phyloP scores from a whole-genome alignment of 1,140 invertebrate species.

The Pygmarrhopalites habei region DNA sequence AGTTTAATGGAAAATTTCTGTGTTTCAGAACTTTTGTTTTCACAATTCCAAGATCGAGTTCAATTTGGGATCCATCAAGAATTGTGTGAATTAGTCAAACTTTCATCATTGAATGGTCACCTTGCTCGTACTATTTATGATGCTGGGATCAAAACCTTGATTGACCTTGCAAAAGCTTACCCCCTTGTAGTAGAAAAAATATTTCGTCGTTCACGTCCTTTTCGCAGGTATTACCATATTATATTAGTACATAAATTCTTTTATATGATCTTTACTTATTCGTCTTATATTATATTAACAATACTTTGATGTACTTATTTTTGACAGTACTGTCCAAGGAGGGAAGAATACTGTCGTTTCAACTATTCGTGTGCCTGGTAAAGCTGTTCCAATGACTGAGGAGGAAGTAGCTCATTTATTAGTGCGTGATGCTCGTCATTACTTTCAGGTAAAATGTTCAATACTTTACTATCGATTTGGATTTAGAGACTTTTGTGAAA shows the following conservation, averaged over 20 bases:
- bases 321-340: constrained; percentile 30
- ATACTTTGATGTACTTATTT: not conserved
- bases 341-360: constrained; percentile 40
- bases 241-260: not conserved
- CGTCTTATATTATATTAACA: constrained; percentile 11
- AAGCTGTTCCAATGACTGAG: constrained; percentile 64
- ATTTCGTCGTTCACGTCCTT: not conserved
- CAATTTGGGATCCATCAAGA: constrained; percentile 91
- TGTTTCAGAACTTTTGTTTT: constrained; percentile 77
- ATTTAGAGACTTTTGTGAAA: not conserved
- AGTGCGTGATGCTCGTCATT: constrained; percentile 68
- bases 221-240: not conserved
- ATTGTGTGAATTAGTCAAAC: constrained; percentile 79
- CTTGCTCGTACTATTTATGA: constrained; percentile 77
- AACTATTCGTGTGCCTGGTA: constrained; percentile 74
- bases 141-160: constrained; percentile 67
- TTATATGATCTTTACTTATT: not conserved
- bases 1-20: no score
- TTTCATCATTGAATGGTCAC: constrained; percentile 74
- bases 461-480: not conserved
- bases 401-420: constrained; percentile 71
- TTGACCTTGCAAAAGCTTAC: constrained; percentile 63
- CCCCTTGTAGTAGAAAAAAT: not conserved
- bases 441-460: constrained; percentile 49
- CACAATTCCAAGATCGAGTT: constrained; percentile 86